A percentile compares a stretch with the other conserved stretches of the same genome.
These are phyloP conservation scores for Lysandra bellargus DNA, from an alignment of 2,888 invertebrate genomes.

Conservation along the genomic window DNA sequence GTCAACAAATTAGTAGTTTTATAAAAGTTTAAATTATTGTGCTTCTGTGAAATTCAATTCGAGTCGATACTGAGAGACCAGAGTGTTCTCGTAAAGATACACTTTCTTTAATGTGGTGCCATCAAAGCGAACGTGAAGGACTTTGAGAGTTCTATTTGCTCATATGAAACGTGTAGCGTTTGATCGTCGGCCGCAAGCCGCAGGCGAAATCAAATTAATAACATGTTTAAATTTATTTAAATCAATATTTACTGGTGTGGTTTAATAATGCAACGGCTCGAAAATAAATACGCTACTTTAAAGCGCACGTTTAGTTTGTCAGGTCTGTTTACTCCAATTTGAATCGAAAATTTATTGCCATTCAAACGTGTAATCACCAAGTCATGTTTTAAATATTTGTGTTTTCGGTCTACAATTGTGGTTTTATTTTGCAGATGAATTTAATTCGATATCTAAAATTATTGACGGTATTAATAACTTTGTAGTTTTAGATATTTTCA, in stretches of 20 bases:
- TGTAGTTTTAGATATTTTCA: neutral
- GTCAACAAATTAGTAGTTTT: slow-evolving; percentile 17
- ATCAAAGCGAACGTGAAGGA: slow-evolving; percentile 3
- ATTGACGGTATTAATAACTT: neutral
- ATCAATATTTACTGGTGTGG: slow-evolving; percentile 45
- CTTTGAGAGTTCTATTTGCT: slow-evolving; percentile 3
- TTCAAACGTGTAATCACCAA: slow-evolving; percentile 21
- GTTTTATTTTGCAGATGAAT: slow-evolving; percentile 9
- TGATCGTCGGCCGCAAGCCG: slow-evolving; percentile 44
- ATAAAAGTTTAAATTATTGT: slow-evolving; percentile 3
- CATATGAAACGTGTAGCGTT: slow-evolving; percentile 19
- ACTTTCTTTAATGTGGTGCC: slow-evolving; percentile 29
- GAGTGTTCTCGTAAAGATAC: slow-evolving; percentile 7
- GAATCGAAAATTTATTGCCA: slow-evolving; percentile 2
- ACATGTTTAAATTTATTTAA: slow-evolving; percentile 49
- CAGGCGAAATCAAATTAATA: slow-evolving; percentile 59
- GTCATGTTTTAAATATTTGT: slow-evolving; percentile 18
- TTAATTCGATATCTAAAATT: neutral
- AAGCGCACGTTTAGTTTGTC: slow-evolving; percentile 30
- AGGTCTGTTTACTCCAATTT: slow-evolving; percentile 20
- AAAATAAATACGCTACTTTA: slow-evolving; percentile 25
- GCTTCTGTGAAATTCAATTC: slow-evolving; percentile 10
- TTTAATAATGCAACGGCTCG: slow-evolving; percentile 33
- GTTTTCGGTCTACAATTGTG: slow-evolving; percentile 13
- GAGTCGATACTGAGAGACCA: slow-evolving; percentile 1